Base-by-base conservation (phyloP, 1,140 invertebrate species). In the Pseudoatta argentina region DNA sequence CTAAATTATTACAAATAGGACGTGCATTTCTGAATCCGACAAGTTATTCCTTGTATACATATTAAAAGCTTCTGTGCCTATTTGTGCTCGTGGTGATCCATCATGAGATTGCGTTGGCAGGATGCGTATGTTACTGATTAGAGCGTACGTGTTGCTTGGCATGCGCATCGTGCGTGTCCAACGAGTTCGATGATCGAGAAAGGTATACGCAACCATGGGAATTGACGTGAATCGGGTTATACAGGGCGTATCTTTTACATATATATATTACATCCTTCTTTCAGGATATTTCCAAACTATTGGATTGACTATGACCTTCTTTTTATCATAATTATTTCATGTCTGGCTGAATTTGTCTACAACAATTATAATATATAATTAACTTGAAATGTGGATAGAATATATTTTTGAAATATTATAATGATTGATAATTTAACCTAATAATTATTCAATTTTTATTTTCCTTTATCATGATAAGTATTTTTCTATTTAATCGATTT, bases 141-240 rank as follows among this genome's bases (percentile, higher is more conserved):
- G 69, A 61, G 24, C 21, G 24, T 83, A 24, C 69, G 79, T 83
- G 79, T 61, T 69, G 39, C 79, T 63, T 51, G 75, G 34, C 44
- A 63, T 71, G 55, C 64, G 59, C 18, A 79, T 30, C 76, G 83
- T 66, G 85, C 87, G 83, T 77, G 63, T 73, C 72, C 79, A 89
- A 89, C 87, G 88, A 89, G 79, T 85, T 85, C 82, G 73, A 76
- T 57, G 77, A 89, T 86, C 88, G 85, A 89, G 87, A 83, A 89
- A 89, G 88, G 85, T 79, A 39, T 24, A 81, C 30, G 57, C 72
- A 75, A 57, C 53, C 53, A 73, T 55, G 6, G 44, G 63, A 88
- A 89, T 87, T 87, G 88, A 89, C 85, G 87, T 39, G 39, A 76
- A 78, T 71, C 39, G 27, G 48, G 48, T 69, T 67, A 34, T 71